A percentile compares a stretch with the other conserved stretches of the same genome.
These are phyloP conservation scores for Drosophila neutralis DNA, from an alignment of 2,888 invertebrate species.

Conservation along the genomic window DNA sequence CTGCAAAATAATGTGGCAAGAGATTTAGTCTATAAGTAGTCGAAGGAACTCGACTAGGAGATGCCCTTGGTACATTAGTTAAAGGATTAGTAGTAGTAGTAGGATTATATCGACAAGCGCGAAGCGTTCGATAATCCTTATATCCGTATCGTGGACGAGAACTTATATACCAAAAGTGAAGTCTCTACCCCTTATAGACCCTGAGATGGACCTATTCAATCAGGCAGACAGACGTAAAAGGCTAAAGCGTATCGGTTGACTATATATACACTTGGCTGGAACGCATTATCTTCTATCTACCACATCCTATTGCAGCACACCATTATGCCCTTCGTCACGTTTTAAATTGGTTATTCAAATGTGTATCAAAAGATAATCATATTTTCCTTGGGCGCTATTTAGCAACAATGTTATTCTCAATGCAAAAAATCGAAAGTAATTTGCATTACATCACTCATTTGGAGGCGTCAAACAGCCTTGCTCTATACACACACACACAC, in stretches of 20 bases:
- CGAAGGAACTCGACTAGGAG: neutral
- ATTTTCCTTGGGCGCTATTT: conserved; percentile 20
- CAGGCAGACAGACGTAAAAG: neutral
- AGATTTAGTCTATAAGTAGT: neutral
- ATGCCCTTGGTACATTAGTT: neutral
- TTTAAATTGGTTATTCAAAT: neutral
- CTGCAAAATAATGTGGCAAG: neutral
- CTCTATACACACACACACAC: conserved; percentile 37
- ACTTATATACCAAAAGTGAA: too few relatives aligned
- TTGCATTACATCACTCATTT: conserved; percentile 78
- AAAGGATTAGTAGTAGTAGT: neutral
- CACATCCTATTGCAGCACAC: neutral
- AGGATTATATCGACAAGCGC: neutral
- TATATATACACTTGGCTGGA: neutral
- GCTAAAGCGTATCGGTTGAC: neutral
- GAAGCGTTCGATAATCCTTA: too few relatives aligned
- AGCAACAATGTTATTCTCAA: conserved; percentile 26
- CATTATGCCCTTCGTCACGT: neutral
- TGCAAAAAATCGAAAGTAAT: conserved; percentile 71
- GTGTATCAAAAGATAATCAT: conserved; percentile 12
- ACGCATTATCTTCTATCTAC: neutral
- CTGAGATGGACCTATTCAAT: neutral
- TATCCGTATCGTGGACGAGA: too few relatives aligned
- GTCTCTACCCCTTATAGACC: neutral
- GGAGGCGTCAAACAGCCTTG: conserved; percentile 70